Evolutionary conservation across 1,140 invertebrate genomes (phyloP).

Genomic region (Drosophila orena): DNA sequence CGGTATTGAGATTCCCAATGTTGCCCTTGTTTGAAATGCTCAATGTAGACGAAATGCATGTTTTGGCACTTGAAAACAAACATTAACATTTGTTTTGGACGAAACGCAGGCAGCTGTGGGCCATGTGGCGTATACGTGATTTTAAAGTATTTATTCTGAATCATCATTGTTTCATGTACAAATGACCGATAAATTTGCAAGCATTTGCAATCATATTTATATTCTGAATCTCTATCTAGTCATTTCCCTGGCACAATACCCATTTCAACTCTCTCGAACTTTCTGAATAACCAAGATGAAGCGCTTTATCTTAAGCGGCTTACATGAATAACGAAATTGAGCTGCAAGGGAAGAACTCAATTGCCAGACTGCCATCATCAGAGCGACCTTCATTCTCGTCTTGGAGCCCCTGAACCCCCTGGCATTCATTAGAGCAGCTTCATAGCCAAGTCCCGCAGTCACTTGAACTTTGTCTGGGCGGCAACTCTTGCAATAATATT

Average conservation of each 20-base stretch:
- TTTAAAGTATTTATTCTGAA: background rate
- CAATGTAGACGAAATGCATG: conserved; percentile 39
- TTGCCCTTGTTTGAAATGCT: conserved; percentile 14
- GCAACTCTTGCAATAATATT: conserved; percentile 28
- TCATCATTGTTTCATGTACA: background rate
- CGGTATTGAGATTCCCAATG: conserved; percentile 22
- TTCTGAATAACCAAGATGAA: conserved; percentile 12
- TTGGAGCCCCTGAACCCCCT: background rate
- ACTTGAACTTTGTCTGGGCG: conserved; percentile 56
- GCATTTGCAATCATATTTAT: too few relatives aligned
- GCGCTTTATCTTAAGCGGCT: conserved; percentile 25
- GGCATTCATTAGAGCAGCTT: conserved; percentile 45
- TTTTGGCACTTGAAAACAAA: conserved; percentile 44
- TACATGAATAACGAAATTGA: conserved; percentile 32
- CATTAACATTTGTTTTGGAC: conserved; percentile 53
- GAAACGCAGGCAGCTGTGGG: conserved; percentile 26
- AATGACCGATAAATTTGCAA: background rate
- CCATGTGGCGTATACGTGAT: conserved; percentile 49
- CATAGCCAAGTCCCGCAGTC: conserved; percentile 42
- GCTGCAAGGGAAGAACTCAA: conserved; percentile 18
- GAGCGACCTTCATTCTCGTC: conserved; percentile 3
- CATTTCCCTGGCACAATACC: background rate
- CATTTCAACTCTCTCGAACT: conserved; percentile 8
- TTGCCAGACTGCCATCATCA: conserved; percentile 23
- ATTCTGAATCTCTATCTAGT: too few relatives aligned